Base-by-base conservation (phyloP, 2,888 invertebrate genomes). In the Pterostichus madidus region DNA sequence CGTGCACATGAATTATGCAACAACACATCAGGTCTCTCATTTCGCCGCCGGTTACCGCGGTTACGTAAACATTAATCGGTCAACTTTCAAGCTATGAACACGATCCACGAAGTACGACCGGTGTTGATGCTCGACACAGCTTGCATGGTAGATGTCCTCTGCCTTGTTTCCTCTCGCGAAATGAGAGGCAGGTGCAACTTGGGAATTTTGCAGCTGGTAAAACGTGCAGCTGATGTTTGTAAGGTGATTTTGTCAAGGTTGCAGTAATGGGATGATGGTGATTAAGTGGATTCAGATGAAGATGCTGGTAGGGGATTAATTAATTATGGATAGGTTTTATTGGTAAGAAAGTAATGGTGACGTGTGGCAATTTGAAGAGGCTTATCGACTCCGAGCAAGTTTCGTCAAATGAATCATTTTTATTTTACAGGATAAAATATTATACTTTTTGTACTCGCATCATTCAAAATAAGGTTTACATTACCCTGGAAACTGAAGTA, bases 51-150 rank as follows among this genome's bases (percentile, higher is more conserved):
- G 76, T 76, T 35, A 76, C 76, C 76, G 76, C 52, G 53, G 53
- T 76, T 76, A 76, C 76, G 76, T 76, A 76, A 76, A 76, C 76
- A 56, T 76, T 76, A 52, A 76, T 76, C 56, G 76, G 39, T 53
- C 76, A 76, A 59, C 61, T 78, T 59, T 78, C 59, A 8, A 10
- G 76, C 35, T n/a, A 11, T 73, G 24, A 24, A 49, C 31, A 11
- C 31, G 13, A 17, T 31, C 15, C 73, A 75, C n/a, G 52, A n/a
- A 32, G 39, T 13, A 53, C 53, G 31, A 5, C 59, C 10, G 59
- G 59, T 59, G 59, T 11, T 17, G 5, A 15, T 17, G 10, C 15
- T n/a, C 7, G n/a, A 7, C n/a, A 13, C 53, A 53, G 53, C 15
- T 15, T 53, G 53, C 53, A 53, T 5, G 39, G 0, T 39, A 5